Conservation (phyloP, 2,888 invertebrate genomes). For the Cremastobaeus sp. region DNA sequence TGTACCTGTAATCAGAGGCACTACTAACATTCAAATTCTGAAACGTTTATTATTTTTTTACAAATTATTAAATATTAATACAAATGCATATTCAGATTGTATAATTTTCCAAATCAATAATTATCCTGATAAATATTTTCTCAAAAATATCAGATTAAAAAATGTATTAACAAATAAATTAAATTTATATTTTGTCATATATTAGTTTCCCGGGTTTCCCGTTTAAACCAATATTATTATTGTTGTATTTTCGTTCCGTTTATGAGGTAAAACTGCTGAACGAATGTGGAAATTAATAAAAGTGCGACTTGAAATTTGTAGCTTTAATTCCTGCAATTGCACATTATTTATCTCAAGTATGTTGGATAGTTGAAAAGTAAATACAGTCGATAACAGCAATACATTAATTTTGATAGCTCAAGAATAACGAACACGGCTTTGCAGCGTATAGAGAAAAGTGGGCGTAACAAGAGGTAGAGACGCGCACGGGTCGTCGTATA, state of each 20-base stretch:
- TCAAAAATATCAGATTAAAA: too few relatives aligned
- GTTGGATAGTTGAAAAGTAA: conserved; percentile 58
- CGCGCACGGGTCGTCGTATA: conserved; percentile 59
- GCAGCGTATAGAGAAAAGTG: conserved; percentile 38
- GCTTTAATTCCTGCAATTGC: conserved; percentile 39
- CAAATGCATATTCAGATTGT: too few relatives aligned
- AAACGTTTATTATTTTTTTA: conserved; percentile 37
- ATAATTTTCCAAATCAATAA: too few relatives aligned
- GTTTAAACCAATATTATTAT: too few relatives aligned
- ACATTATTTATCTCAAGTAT: conserved; percentile 57
- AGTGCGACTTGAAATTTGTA: conserved; percentile 36
- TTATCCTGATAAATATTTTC: too few relatives aligned
- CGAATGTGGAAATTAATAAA: conserved; percentile 23
- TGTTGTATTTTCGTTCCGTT: too few relatives aligned
- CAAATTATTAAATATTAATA: not conserved
- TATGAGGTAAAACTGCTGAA: too few relatives aligned
- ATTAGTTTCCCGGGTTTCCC: too few relatives aligned
- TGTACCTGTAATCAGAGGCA: conserved; percentile 85
- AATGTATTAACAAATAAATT: too few relatives aligned
- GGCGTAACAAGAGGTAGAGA: conserved; percentile 50
- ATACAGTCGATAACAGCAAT: conserved; percentile 55
- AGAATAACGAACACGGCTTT: conserved; percentile 45
- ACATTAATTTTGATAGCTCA: conserved; percentile 56
- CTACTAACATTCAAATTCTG: conserved; percentile 76
- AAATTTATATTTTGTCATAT: too few relatives aligned